phyloP scores from a whole-genome alignment of 2,888 invertebrate species.

The Drosophila nr. fundita region DNA sequence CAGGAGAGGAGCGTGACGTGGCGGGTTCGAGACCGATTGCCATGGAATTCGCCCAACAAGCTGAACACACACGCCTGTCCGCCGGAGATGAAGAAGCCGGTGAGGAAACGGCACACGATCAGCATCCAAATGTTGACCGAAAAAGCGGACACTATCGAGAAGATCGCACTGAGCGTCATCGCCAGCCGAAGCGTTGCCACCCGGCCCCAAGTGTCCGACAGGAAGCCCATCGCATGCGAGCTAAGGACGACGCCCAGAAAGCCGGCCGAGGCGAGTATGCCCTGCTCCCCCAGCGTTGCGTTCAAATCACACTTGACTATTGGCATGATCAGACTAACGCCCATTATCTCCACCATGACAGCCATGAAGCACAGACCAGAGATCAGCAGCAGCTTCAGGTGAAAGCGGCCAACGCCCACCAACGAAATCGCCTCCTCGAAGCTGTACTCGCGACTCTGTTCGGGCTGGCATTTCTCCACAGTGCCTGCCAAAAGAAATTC shows the following conservation, averaged over 20 bases:
- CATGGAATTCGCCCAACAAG: slow-evolving; percentile 87
- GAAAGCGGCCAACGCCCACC: slow-evolving; percentile 88
- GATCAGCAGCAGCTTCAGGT: slow-evolving; percentile 87
- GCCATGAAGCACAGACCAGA: slow-evolving; percentile 88
- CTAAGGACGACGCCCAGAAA: slow-evolving; percentile 90
- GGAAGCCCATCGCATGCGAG: slow-evolving; percentile 92
- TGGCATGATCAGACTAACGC: slow-evolving; percentile 88
- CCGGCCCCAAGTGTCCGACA: slow-evolving; percentile 91
- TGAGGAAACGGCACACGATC: slow-evolving; percentile 87
- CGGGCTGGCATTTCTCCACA: slow-evolving; percentile 29
- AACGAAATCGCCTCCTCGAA: slow-evolving; percentile 82
- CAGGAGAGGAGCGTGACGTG: slow-evolving; percentile 87
- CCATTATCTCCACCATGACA: slow-evolving; percentile 89
- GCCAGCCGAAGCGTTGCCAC: slow-evolving; percentile 87
- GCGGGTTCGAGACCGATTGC: slow-evolving; percentile 85
- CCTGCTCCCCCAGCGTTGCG: slow-evolving; percentile 87
- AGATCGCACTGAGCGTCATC: slow-evolving; percentile 86
- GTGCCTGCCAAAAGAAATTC: slow-evolving; percentile 7
- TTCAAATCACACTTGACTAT: slow-evolving; percentile 89
- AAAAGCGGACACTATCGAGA: slow-evolving; percentile 87
- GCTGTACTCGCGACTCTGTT: slow-evolving; percentile 59
- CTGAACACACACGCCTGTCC: slow-evolving; percentile 87
- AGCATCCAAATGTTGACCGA: slow-evolving; percentile 87
- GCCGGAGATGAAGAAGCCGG: slow-evolving; percentile 87
- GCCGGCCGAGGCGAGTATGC: slow-evolving; percentile 88